These are phyloP conservation scores for Branchinecta lindahli DNA, from an alignment of 1,140 invertebrate species.

Conservation along the genomic window DNA sequence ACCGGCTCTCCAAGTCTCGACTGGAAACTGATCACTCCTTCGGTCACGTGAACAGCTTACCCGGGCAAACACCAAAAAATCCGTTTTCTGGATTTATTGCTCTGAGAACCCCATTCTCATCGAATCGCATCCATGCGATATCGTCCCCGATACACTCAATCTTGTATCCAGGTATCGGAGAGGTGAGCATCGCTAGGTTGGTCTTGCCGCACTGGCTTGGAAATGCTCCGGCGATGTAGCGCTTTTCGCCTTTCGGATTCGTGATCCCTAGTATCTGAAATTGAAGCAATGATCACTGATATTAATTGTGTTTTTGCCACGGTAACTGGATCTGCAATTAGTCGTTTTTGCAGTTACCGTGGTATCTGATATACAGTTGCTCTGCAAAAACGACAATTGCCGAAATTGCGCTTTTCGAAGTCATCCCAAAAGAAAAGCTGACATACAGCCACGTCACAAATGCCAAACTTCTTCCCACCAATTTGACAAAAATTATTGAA, in stretches of 20 bases:
- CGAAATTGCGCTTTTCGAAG: too few species aligned
- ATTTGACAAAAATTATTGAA: too few species aligned
- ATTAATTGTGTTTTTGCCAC: too few species aligned
- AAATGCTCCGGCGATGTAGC: slow-evolving; percentile 45
- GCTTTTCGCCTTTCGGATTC: slow-evolving; percentile 38
- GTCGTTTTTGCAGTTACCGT: too few species aligned
- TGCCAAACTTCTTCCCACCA: too few species aligned
- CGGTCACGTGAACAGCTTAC: slow-evolving; percentile 28
- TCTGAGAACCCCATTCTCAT: slow-evolving; percentile 66
- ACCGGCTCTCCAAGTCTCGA: slow-evolving; percentile 33
- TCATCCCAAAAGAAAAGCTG: too few species aligned
- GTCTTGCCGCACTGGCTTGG: slow-evolving; percentile 49
- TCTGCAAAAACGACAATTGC: too few species aligned
- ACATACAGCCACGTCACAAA: too few species aligned
- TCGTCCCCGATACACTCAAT: slow-evolving; percentile 41
- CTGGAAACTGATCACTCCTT: slow-evolving; percentile 19
- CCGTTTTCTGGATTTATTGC: slow-evolving; percentile 99
- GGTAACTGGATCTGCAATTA: too few species aligned
- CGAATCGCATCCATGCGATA: slow-evolving; percentile 96
- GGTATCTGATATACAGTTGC: too few species aligned
- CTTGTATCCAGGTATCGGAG: slow-evolving; percentile 43
- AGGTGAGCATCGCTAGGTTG: slow-evolving; percentile 47
- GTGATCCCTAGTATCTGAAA: slow-evolving; percentile 44
- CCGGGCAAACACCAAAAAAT: slow-evolving; percentile 98
- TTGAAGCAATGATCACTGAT: too few species aligned